A percentile compares a stretch with the other conserved stretches of the same genome.
Evolutionary conservation across 64 coral and sea anemone genomes (phyloP).

Genomic region (Montipora foliosa): DNA sequence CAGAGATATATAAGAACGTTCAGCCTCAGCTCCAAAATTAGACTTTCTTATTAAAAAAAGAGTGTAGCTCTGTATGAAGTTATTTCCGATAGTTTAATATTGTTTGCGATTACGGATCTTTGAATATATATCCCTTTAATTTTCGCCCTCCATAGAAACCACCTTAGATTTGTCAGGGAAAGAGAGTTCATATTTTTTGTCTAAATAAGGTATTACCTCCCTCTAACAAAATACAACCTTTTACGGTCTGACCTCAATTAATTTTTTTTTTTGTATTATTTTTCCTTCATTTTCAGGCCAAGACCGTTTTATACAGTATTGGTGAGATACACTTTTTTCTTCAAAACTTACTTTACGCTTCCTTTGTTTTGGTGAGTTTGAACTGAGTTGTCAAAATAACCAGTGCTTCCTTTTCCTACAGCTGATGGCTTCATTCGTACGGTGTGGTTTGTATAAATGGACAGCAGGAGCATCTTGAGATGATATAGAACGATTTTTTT

Average conservation of each 20-base stretch:
- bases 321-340: conserved; percentile 55
- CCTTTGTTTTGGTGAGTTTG: neutral
- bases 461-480: neutral
- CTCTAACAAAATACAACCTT: no score
- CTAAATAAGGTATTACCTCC: no score
- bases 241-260: neutral
- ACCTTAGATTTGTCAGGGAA: no score
- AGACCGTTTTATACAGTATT: conserved; percentile 87
- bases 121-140: no score
- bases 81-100: no score
- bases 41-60: no score
- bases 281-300: conserved; percentile 65
- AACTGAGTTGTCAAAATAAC: neutral
- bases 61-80: no score
- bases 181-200: no score
- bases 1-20: no score
- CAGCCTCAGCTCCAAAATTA: no score
- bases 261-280: neutral
- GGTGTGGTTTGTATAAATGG: conserved; percentile 84
- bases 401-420: conserved; percentile 7
- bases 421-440: conserved; percentile 94
- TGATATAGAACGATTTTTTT: neutral
- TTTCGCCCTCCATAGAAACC: no score
- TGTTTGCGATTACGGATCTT: no score
- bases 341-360: neutral